Evolutionary conservation across 1,140 invertebrate species (phyloP).

Genomic region (Trichomalopsis sarcophagae): DNA sequence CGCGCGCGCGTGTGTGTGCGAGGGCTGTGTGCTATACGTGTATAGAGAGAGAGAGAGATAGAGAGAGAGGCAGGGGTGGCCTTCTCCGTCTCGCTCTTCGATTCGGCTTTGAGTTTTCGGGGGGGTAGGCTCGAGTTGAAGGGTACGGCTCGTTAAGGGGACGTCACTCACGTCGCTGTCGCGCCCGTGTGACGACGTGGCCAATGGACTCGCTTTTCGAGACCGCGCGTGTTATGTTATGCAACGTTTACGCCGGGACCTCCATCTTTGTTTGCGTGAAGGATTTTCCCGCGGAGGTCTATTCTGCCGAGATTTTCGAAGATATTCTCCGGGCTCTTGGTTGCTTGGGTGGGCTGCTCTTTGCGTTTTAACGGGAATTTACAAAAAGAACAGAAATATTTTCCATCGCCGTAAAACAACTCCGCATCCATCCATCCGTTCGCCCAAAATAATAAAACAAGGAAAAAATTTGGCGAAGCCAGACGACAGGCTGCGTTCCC

Average conservation of each 20-base stretch:
- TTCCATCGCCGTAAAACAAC: background rate
- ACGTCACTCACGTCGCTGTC: conserved; percentile 69
- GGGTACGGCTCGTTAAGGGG: conserved; percentile 71
- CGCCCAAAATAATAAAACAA: background rate
- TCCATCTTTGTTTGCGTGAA: conserved; percentile 41
- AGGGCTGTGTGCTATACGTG: conserved; percentile 50
- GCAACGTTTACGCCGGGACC: background rate
- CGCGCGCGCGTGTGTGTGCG: conserved; percentile 20
- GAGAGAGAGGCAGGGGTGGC: conserved; percentile 66
- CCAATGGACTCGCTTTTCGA: conserved; percentile 63
- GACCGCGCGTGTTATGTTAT: conserved; percentile 61
- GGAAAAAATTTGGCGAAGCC: background rate
- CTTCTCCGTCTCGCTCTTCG: conserved; percentile 67
- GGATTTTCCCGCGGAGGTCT: background rate
- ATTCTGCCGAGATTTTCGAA: too few relatives aligned
- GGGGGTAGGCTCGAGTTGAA: conserved; percentile 61
- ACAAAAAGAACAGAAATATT: too few relatives aligned
- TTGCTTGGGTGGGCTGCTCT: too few relatives aligned
- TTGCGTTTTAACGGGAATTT: too few relatives aligned
- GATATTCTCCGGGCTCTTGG: too few relatives aligned
- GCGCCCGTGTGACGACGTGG: conserved; percentile 62
- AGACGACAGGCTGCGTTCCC: background rate
- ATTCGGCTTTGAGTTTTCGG: conserved; percentile 43
- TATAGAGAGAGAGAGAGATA: background rate
- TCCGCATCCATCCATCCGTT: background rate